Evolutionary conservation across 53 echinoderm and acorn worm species (phyloP), one percentile per base, ranked within the genome.

Genomic region (Temnopleurus reevesii): DNA sequence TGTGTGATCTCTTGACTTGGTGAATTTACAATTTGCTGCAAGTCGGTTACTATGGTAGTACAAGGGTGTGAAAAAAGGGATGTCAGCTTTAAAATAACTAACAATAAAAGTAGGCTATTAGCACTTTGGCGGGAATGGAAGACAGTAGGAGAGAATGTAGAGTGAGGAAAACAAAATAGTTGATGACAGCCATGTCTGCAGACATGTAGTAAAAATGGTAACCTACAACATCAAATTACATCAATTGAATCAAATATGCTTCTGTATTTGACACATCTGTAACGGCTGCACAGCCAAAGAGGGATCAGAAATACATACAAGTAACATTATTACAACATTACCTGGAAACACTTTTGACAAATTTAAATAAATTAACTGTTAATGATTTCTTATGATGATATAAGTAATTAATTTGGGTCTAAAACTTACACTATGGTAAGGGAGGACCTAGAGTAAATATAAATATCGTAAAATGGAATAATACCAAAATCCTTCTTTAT

Each of bases 1-100:
- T 83, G 83, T 83, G 83, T 83, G 83, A 83, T 49, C 55, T 23
- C 55, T 83, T 83, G 83, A 53, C 83, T 53, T 33, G 5, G 38
- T 49, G 83, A 55, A 83, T 79, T 79, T 79, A 79, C 49, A 46
- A 79, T 28, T 79, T 79, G 49, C 17, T 4, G 45, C 12, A 79
- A 49, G 49, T 18, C 79, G 28, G 79, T 79, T 79, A 49, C 79
- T 47, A 79, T 79, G 79, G 79, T 30, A 12, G 47, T 79, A 47
- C 29, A 15, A 21, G 71, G 71, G 71, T 71, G 71, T 71, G 43
- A 71, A 71, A 71, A 71, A 5, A 71, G 71, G 41, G n/a, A n/a
- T 21, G 35, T 19, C 38, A 36, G 36, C 71, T 41, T 41, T 71
- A 71, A 36, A 71, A 41, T 71, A 71, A 71, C 71, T 66, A 66